Base-by-base conservation (phyloP, 2,797 vertebrate species). In the Podargus strigoides region DNA sequence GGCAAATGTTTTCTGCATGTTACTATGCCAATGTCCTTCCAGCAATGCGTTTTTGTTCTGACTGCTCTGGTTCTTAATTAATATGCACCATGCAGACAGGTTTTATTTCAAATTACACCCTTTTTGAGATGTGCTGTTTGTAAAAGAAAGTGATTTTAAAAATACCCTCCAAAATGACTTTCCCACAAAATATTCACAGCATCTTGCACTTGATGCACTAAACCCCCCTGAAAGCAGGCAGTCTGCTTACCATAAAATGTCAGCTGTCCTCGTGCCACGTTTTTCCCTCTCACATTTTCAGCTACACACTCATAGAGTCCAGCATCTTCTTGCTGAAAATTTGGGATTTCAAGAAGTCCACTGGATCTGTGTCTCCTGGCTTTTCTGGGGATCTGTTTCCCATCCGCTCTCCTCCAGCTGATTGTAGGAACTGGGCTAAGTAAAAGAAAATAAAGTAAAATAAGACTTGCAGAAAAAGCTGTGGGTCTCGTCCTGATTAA, bases 281-380 rank as follows among this genome's bases (percentile, higher is more conserved):
- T 99, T 81, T 96, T 99, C 21, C 99, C 99, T 67, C 99, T 97
- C 56, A 99, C 98, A n/a, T 99, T 99, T 90, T 99, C 99, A 4
- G 99, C 99, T 63, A 99, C 96, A 7, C 99, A 99, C 72, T 99
- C 99, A 2, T 99, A 99, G 2, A 87, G 97, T 4, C 99, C 99
- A 0, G 99, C 97, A 1, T 99, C 99, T 79, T 99, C 99, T 87
- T 99, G 99, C 97, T 99, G 99, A 87, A 99, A 99, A 72, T 99
- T 99, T 7, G 99, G 99, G 96, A 99, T 99, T 96, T 99, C 99
- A 26, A 99, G 97, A 58, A 99, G 98, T 3, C 99, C 99, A 12
- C 98, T 99, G 7, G 98, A 98, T 67, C 98, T 98, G 94, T 98
- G 98, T 52, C 98, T 98, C 92, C 99, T 98, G 70, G 99, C 98